Evolutionary conservation across 1,140 invertebrate genomes (phyloP), one percentile per base, ranked within the genome.

Genomic region (Brachionus plicatilis): DNA sequence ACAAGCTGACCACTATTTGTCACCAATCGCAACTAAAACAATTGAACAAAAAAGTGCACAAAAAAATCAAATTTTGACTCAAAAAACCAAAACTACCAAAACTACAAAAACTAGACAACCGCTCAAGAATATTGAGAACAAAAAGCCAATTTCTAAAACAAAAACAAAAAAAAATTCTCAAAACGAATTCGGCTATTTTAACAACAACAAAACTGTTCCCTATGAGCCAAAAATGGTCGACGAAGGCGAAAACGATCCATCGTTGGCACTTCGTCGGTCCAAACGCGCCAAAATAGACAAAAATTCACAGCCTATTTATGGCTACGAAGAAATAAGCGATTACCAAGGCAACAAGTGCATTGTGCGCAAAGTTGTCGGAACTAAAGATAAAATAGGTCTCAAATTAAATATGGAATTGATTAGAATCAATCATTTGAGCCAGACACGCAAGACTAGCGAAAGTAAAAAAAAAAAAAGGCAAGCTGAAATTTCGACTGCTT

Each of bases 231-330:
- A 72, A n/a, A 17, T 72, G 33, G n/a, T 9, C 3, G 47, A 50
- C 11, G 47, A 76, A 1, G 14, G 47, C 27, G 17, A 41, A 33
- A 76, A 76, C 43, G 20, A 47, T 14, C 43, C 45, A 33, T 9
- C 53, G 53, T 76, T 76, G 43, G 43, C 72, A 6, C 20, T 50
- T 5, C 9, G 72, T 6, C 20, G 72, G 9, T 50, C 72, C 8
- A 76, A 76, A 76, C 72, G 72, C 11, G 72, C 43, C 20, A 76
- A 76, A 76, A 37, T 76, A 12, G 72, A 76, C 45, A 76, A 76
- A 37, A 50, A 76, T 27, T 76, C 45, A 14, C 41, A 50, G 43
- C 72, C 72, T 11, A 37, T 76, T 24, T 76, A 76, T 27, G 72
- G 17, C 20, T 76, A 76, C 27, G 72, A 76, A 29, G 47, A 33